These are phyloP conservation scores for Urechis unicinctus DNA, from an alignment of 2,888 invertebrate genomes.

Conservation along the genomic window DNA sequence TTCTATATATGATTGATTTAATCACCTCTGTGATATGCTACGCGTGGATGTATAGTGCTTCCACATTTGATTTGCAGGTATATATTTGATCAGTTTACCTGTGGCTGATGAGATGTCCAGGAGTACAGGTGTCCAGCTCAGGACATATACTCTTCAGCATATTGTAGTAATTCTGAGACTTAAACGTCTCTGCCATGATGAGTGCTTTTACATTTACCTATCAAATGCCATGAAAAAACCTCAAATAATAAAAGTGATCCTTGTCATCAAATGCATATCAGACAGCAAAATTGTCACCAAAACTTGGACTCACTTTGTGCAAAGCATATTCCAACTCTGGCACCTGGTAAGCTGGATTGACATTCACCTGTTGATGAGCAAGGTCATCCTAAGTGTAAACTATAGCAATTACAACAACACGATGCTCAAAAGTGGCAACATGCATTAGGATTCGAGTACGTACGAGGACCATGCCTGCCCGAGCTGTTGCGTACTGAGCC, in stretches of 20 bases:
- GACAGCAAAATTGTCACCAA: neutral
- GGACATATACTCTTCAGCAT: constrained; percentile 61
- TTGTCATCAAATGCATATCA: neutral
- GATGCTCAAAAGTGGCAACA: no score
- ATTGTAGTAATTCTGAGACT: constrained; percentile 63
- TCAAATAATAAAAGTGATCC: neutral
- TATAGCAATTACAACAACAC: no score
- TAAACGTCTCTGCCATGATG: constrained; percentile 61
- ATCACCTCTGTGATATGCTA: no score
- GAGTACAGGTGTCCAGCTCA: constrained; percentile 49
- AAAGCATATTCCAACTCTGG: constrained; percentile 68
- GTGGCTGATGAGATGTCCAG: constrained; percentile 44
- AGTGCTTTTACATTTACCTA: constrained; percentile 56
- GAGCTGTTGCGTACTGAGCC: constrained; percentile 63
- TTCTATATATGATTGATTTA: no score
- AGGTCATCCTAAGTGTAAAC: no score
- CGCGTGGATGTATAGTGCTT: no score
- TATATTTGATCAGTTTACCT: no score
- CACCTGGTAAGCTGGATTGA: constrained; percentile 68
- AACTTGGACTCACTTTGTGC: constrained; percentile 57
- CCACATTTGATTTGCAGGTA: no score
- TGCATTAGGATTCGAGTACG: no score
- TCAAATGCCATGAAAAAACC: neutral
- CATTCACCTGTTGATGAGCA: constrained; percentile 61
- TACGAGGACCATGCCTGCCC: no score